Conservation (phyloP, 2,888 invertebrate genomes). For the Thera britannica region DNA sequence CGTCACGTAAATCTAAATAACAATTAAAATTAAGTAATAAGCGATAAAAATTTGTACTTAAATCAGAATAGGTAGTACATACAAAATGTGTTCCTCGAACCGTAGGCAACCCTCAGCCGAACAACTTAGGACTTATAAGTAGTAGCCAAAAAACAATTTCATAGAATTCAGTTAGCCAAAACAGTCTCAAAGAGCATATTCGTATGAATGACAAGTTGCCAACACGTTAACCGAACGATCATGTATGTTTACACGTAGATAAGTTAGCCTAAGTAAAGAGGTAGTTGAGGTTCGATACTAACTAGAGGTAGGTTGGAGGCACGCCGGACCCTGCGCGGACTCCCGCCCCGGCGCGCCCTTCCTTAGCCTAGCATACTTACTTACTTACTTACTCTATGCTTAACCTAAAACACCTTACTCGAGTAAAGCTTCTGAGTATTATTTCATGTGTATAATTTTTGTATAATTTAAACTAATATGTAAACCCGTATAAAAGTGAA, state of each 20-base stretch:
- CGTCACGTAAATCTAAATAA: constrained; percentile 72
- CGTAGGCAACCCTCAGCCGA: constrained; percentile 63
- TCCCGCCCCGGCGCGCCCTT: constrained; percentile 71
- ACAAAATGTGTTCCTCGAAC: constrained; percentile 62
- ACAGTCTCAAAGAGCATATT: constrained; percentile 75
- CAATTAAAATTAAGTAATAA: constrained; percentile 73
- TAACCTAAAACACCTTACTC: constrained; percentile 79
- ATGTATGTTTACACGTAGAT: constrained; percentile 51
- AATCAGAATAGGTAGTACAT: constrained; percentile 75
- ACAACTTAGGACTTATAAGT: constrained; percentile 62
- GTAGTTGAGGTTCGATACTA: constrained; percentile 81
- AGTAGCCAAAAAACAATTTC: constrained; percentile 68
- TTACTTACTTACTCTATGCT: constrained; percentile 57
- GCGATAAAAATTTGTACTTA: constrained; percentile 82
- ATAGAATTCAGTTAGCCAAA: constrained; percentile 81
- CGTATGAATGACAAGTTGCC: constrained; percentile 70
- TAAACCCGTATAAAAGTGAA: constrained; percentile 85
- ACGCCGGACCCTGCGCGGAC: constrained; percentile 80
- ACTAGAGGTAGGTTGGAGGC: constrained; percentile 66
- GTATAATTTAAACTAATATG: constrained; percentile 85
- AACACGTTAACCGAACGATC: constrained; percentile 76
- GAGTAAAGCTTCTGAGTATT: constrained; percentile 85
- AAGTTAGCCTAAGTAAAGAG: constrained; percentile 80
- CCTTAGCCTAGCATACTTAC: constrained; percentile 40
- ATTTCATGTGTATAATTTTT: constrained; percentile 78